A percentile compares a stretch with the other conserved stretches of the same genome.
phyloP scores from a whole-genome alignment of 1,140 invertebrate genomes.

The Heliconius hewitsoni region DNA sequence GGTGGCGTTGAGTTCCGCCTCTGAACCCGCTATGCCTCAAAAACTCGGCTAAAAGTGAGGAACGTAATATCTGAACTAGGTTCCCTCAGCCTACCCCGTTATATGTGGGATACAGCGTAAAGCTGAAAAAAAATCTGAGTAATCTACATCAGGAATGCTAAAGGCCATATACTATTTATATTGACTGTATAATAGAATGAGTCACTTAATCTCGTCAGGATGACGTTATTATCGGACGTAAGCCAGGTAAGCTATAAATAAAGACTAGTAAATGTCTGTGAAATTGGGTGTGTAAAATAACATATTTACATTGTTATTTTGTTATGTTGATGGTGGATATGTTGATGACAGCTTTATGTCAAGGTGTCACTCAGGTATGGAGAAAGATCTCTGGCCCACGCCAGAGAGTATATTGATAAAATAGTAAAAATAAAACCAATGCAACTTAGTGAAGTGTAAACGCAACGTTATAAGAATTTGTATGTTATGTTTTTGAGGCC shows the following conservation, averaged over 20 bases:
- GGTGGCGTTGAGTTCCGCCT: too few species aligned
- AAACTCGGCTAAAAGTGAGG: too few species aligned
- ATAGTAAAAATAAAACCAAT: too few species aligned
- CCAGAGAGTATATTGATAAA: too few species aligned
- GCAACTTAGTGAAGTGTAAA: too few species aligned
- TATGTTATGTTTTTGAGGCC: too few species aligned
- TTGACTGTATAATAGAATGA: background rate
- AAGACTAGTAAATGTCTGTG: slow-evolving; percentile 17
- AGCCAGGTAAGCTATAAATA: slow-evolving; percentile 32
- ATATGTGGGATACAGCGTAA: too few species aligned
- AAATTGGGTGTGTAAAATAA: background rate
- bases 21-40: too few species aligned
- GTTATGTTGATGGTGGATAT: background rate
- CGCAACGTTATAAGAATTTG: too few species aligned
- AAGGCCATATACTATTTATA: background rate
- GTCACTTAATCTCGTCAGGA: slow-evolving; percentile 31
- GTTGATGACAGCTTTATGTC: background rate
- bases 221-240: slow-evolving; percentile 34
- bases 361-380: background rate
- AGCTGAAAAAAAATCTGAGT: background rate
- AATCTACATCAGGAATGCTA: background rate
- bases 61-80: too few species aligned
- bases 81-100: too few species aligned
- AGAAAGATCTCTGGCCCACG: background rate
- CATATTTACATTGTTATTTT: background rate